A percentile compares a stretch with the other conserved stretches of the same genome.
phyloP scores from a whole-genome alignment of 2,797 vertebrate genomes.

The Hemitrygon akajei region DNA sequence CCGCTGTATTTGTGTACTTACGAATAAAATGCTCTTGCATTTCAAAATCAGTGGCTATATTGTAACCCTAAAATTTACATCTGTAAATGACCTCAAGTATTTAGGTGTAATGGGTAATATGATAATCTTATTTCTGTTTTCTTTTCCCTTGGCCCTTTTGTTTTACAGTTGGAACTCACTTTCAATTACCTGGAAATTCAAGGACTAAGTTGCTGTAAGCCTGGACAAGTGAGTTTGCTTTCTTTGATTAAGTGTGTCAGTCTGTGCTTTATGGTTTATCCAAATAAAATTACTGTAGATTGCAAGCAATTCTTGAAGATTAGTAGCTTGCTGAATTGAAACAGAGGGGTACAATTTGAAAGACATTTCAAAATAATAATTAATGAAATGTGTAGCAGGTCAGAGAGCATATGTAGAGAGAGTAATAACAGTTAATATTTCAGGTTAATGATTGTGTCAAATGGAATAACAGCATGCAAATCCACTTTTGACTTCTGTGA shows the following conservation, averaged over 20 bases:
- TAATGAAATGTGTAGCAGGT: no score
- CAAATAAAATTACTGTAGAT: background rate
- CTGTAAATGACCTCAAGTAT: background rate
- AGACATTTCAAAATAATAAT: no score
- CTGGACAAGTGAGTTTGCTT: constrained; percentile 53
- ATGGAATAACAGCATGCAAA: background rate
- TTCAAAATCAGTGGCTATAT: background rate
- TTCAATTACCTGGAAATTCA: constrained; percentile 97
- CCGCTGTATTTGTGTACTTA: background rate
- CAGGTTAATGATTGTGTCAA: background rate
- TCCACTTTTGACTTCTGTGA: background rate
- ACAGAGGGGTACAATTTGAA: no score
- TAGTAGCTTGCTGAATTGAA: background rate
- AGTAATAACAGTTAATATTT: no score
- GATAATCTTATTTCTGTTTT: background rate
- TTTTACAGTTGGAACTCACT: constrained; percentile 78
- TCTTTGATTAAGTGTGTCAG: background rate
- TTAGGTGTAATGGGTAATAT: background rate
- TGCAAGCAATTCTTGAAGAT: background rate
- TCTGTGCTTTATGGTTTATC: background rate
- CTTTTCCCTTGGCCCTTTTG: constrained; percentile 24
- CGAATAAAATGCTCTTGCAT: background rate
- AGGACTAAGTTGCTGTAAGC: constrained; percentile 79
- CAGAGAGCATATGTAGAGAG: no score
- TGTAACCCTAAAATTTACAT: background rate